These are phyloP conservation scores for Cyclina sinensis DNA, from an alignment of 1,140 invertebrate species.

Conservation along the genomic window DNA sequence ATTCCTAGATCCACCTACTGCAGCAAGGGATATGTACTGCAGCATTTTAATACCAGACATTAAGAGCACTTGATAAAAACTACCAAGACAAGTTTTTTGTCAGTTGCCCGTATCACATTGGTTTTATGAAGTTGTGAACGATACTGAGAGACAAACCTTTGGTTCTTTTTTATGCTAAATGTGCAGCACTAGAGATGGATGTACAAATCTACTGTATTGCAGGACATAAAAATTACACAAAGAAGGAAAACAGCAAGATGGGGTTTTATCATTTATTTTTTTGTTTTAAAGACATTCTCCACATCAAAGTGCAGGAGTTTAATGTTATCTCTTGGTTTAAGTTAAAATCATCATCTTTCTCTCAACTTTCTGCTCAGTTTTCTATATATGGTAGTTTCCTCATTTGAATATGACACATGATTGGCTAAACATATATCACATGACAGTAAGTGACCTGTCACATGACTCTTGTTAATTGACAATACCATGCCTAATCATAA, in stretches of 20 bases:
- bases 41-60: no score
- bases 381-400: constrained; percentile 23
- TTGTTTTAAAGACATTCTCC: constrained; percentile 18
- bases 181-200: no score
- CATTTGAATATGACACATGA: constrained; percentile 41
- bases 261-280: constrained; percentile 43
- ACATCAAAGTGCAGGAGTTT: constrained; percentile 4
- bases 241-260: not conserved
- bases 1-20: no score
- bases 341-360: constrained; percentile 23
- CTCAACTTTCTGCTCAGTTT: not conserved
- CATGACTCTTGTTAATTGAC: not conserved
- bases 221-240: no score
- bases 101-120: no score
- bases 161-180: no score
- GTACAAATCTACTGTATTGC: no score
- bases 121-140: no score
- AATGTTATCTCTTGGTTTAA: not conserved
- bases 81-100: no score
- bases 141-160: no score
- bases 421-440: constrained; percentile 23
- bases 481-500: constrained; percentile 10
- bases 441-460: constrained; percentile 32
- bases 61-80: no score
- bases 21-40: no score